These are phyloP conservation scores for Tringa solitaria DNA, from an alignment of 2,113 vertebrate species.

Conservation along the genomic window DNA sequence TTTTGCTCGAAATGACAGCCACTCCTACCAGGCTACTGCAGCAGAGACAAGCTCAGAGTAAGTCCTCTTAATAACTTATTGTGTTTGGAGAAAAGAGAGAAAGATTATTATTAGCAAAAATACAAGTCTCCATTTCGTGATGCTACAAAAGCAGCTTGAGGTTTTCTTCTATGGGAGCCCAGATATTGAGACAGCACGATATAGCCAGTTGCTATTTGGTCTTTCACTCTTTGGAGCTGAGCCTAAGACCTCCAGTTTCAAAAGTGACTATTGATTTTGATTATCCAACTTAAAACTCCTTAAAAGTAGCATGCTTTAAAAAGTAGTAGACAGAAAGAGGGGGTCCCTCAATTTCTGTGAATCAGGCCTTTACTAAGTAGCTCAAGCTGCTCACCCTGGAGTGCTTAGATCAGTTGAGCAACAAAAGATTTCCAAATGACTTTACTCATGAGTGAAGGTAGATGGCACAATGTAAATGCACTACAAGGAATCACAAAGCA, in stretches of 20 bases:
- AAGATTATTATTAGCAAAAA: background rate
- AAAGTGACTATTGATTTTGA: background rate
- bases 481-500: background rate
- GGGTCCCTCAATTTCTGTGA: background rate
- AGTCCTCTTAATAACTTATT: background rate
- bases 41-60: background rate
- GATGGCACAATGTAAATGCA: background rate
- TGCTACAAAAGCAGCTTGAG: background rate
- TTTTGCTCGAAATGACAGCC: background rate
- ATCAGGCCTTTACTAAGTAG: background rate
- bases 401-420: background rate
- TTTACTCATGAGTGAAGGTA: background rate
- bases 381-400: background rate
- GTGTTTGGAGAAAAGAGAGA: background rate
- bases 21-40: background rate
- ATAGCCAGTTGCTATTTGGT: background rate
- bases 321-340: background rate
- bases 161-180: background rate
- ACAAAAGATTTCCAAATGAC: background rate
- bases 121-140: background rate
- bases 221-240: background rate
- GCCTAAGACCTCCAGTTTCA: background rate
- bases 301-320: background rate
- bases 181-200: background rate
- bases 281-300: background rate